A percentile compares a stretch with the other conserved stretches of the same genome.
These are phyloP conservation scores for Drosophila hamatofila DNA, from an alignment of 2,888 invertebrate species.

Conservation along the genomic window DNA sequence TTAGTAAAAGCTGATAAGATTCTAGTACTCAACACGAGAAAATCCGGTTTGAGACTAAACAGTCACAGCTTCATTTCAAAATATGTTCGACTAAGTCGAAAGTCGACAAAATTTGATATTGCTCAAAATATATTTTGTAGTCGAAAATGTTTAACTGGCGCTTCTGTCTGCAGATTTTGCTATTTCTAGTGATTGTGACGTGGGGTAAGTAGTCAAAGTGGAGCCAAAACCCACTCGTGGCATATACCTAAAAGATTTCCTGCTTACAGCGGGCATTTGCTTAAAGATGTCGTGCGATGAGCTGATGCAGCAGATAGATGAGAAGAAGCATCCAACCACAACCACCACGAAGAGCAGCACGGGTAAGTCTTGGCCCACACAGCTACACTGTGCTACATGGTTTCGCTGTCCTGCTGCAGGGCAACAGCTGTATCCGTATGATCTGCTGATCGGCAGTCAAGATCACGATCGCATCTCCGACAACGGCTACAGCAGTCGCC, in stretches of 20 bases:
- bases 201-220: constrained; percentile 11
- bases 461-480: neutral
- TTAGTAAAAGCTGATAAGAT: too few relatives aligned
- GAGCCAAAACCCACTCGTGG: too few relatives aligned
- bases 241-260: accelerated
- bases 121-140: neutral
- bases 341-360: neutral
- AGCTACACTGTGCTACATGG: neutral
- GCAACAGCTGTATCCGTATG: neutral
- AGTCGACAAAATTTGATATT: neutral
- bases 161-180: constrained; percentile 7
- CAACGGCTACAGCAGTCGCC: constrained; percentile 1
- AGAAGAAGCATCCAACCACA: accelerated
- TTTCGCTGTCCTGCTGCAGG: neutral
- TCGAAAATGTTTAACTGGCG: constrained; percentile 19
- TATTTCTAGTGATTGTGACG: constrained; percentile 1
- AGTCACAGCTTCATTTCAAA: neutral
- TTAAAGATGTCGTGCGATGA: neutral
- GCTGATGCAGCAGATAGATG: neutral
- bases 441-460: neutral
- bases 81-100: neutral
- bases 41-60: too few relatives aligned
- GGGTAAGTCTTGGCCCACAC: neutral
- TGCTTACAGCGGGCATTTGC: constrained; percentile 1
- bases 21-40: too few relatives aligned